Percentiles rank a stretch among this genome's conserved stretches.
phyloP scores from a whole-genome alignment of 2,797 vertebrate genomes.

The Buceros bicornis region DNA sequence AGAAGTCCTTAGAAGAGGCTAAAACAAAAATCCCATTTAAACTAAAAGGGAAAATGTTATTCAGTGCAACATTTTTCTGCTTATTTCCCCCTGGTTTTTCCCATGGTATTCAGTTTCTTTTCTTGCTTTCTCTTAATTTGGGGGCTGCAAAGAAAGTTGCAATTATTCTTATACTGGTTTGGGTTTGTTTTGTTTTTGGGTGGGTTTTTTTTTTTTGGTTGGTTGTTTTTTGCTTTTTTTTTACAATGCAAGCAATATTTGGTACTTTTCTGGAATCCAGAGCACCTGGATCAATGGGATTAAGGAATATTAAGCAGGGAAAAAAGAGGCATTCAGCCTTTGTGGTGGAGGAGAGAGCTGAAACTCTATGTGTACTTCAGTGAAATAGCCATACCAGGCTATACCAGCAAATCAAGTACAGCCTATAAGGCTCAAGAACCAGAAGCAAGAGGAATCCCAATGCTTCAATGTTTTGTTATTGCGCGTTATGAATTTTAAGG shows the following conservation, averaged over 20 bases:
- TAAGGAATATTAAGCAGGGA: not conserved
- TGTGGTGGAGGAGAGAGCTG: not conserved
- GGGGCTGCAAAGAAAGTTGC: not conserved
- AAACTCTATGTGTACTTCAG: not conserved
- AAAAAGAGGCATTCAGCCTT: conserved; percentile 2
- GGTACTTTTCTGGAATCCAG: not conserved
- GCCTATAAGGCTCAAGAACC: not conserved
- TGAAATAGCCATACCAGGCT: not conserved
- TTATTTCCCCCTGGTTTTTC: not conserved
- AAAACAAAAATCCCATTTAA: conserved; percentile 56
- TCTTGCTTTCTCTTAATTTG: conserved; percentile 12
- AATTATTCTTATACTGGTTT: not conserved
- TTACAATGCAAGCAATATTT: not conserved
- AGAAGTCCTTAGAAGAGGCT: conserved; percentile 50
- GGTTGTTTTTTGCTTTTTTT: not conserved
- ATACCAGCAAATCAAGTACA: not conserved
- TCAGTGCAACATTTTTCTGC: conserved; percentile 28
- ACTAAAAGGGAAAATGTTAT: conserved; percentile 50
- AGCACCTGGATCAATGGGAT: not conserved
- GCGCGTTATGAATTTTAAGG: conserved; percentile 3
- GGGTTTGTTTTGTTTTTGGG: not conserved
- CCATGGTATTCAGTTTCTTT: conserved; percentile 8
- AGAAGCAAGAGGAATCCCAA: not conserved
- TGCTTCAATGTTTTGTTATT: conserved; percentile 15
- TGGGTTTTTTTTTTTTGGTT: not conserved